Evolutionary conservation across 2,113 vertebrate genomes (phyloP).

Genomic region (Phasianus colchicus): DNA sequence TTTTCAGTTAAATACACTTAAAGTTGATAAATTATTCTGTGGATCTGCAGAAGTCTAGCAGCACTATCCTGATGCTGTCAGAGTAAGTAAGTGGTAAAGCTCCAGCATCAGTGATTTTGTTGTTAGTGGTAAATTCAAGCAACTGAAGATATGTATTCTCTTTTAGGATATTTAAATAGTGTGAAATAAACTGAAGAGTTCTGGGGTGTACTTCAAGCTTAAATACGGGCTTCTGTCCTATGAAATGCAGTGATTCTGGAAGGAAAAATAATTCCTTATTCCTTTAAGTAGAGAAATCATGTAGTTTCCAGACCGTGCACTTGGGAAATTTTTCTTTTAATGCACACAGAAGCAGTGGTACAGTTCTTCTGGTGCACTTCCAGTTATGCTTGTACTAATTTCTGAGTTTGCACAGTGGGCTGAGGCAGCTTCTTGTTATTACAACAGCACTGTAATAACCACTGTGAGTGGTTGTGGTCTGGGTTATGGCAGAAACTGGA

Average conservation of each 20-base stretch:
- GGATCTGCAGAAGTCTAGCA: conserved; percentile 77
- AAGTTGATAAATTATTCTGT: not conserved
- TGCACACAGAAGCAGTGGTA: not conserved
- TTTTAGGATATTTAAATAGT: not conserved
- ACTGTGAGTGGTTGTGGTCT: not conserved
- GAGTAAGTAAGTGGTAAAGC: conserved; percentile 87
- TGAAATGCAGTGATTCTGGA: not conserved
- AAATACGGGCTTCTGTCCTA: not conserved
- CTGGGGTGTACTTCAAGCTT: not conserved
- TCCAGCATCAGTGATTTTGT: conserved; percentile 98
- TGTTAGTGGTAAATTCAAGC: conserved; percentile 81
- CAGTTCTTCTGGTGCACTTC: not conserved
- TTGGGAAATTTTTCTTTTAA: not conserved
- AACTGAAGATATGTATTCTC: conserved; percentile 3
- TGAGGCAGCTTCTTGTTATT: not conserved
- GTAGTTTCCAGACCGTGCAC: not conserved
- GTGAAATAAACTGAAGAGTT: not conserved
- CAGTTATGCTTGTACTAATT: not conserved
- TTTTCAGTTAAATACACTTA: not conserved
- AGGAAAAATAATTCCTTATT: not conserved
- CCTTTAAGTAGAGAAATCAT: not conserved
- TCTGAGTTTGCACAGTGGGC: not conserved
- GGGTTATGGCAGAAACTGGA: not conserved
- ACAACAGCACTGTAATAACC: not conserved
- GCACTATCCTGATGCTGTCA: conserved; percentile 92